Base-by-base conservation (phyloP, 2,113 vertebrate species). In the Pangasianodon hypophthalmus region DNA sequence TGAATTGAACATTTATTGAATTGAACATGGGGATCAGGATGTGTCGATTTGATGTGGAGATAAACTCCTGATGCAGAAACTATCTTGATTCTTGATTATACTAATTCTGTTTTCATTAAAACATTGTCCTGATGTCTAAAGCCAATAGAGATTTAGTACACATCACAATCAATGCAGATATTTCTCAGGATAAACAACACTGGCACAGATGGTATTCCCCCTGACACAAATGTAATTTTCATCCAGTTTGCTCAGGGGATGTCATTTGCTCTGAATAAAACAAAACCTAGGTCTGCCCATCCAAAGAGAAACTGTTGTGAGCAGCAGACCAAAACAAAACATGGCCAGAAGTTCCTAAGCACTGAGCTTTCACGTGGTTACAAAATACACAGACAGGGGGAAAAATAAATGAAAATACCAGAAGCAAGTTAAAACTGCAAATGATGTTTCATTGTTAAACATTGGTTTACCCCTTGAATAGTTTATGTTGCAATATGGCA, bases 161-260 rank as follows among this genome's bases (percentile, higher is more conserved):
- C 89, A 80, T 90, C 91, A 90, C 90, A 92, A 91, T 92, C 89
- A 92, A 92, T 91, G 75, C 88, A 92, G 90, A 93, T 93, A 91
- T 92, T 93, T 93, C 87, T 92, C 91, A 89, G 93, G 92, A 62
- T 85, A 86, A 92, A 92, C 91, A 91, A 91, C 69, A 56, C 88
- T 89, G 85, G 84, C 90, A 92, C 85, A 88, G 90, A 89, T 54
- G 37, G 90, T 92, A 94, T 92, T 92, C 88, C 93, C 91, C 71
- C 79, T 62, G 21, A 89, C 91, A 92, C 92, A 93, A 93, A 94
- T 92, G 87, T 86, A 91, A 92, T 94, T 92, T 90, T 92, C 86
- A 89, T 91, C 83, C 94, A 93, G 93, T 92, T 90, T 48, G 71
- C 91, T 82, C 91, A 87, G 83, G 79, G 91, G 93, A 92, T 86